A percentile compares a stretch with the other conserved stretches of the same genome.
Evolutionary conservation across 2,797 vertebrate genomes (phyloP).

Genomic region (Hyperoplus lanceolatus): DNA sequence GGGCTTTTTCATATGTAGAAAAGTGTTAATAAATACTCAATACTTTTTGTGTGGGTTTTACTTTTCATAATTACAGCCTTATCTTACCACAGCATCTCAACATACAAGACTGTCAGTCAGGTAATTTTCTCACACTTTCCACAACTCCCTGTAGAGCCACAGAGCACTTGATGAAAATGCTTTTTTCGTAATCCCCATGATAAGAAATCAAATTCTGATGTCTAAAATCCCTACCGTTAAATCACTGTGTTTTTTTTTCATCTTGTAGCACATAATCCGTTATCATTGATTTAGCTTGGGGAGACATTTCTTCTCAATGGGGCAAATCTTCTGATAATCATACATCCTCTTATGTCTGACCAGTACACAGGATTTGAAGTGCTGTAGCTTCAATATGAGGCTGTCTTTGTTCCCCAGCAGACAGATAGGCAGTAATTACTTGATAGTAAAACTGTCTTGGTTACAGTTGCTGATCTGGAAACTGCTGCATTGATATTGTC

Average conservation of each 20-base stretch:
- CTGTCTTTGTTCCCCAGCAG: slow-evolving; percentile 59
- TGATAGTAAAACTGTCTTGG: slow-evolving; percentile 66
- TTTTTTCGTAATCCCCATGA: slow-evolving; percentile 47
- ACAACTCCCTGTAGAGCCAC: slow-evolving; percentile 39
- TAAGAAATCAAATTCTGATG: slow-evolving; percentile 54
- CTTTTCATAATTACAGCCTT: slow-evolving; percentile 1
- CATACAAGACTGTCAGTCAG: slow-evolving; percentile 27
- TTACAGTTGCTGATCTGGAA: slow-evolving; percentile 59
- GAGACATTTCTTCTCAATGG: slow-evolving; percentile 54
- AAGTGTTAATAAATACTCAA: not conserved
- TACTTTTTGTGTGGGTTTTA: not conserved
- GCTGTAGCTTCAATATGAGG: slow-evolving; percentile 43
- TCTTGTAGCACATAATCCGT: slow-evolving; percentile 49
- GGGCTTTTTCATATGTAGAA: not conserved
- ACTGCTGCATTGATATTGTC: slow-evolving; percentile 38
- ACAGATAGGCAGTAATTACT: slow-evolving; percentile 67
- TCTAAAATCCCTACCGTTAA: slow-evolving; percentile 51
- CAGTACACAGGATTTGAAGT: slow-evolving; percentile 69
- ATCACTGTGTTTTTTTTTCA: slow-evolving; percentile 36
- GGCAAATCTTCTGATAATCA: slow-evolving; percentile 61
- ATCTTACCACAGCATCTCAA: slow-evolving; percentile 24
- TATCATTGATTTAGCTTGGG: slow-evolving; percentile 53
- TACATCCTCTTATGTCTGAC: slow-evolving; percentile 57
- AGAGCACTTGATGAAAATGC: slow-evolving; percentile 47
- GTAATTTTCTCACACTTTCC: slow-evolving; percentile 33